Base-by-base conservation (phyloP, 1,140 invertebrate species). In the Drosophila bocki region DNA sequence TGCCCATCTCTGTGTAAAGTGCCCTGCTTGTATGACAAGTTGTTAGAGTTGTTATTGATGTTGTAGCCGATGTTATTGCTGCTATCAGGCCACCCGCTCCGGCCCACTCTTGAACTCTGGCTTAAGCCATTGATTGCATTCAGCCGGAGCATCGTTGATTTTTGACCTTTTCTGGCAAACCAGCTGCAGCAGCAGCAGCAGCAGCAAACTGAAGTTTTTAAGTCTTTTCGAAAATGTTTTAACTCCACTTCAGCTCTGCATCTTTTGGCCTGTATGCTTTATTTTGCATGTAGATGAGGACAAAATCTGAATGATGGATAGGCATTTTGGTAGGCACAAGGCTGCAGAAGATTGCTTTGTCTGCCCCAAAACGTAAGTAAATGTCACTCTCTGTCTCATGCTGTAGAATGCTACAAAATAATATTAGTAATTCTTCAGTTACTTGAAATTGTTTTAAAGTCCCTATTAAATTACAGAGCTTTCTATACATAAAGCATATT, bases 111-210 rank as follows among this genome's bases (percentile, higher is more conserved):
- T 63, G 58, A 56, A 39, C 56, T 81, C 44, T 68, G 75, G 70
- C 79, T 80, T 86, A 82, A 87, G 83, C 82, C 83, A 86, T 86
- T 86, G 82, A 86, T 86, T 86, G 82, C 83, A 82, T 86, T 82
- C 79, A 72, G 37, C 39, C 57, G 22, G 54, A 67, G 62, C 76
- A 48, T 61, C 81, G 60, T 79, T 80, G 70, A 59, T 78, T 86
- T 86, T 86, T 71, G 83, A 63, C 63, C 65, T 83, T 67, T 54
- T 47, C 44, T 39, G 15, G 41, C 62, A 64, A 50, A 12, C 61
- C 37, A 50, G 35, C 65, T 22, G 58, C 57, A 53, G 61, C 54
- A 37, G n/a, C 1, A 53, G 61, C 54, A 37, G n/a, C 1, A 35
- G 45, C 33, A 69, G 29, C 37, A 45, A 45, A 15, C 50, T 53